Base-by-base conservation (phyloP, 2,113 vertebrate species). In the Morone chrysops region DNA sequence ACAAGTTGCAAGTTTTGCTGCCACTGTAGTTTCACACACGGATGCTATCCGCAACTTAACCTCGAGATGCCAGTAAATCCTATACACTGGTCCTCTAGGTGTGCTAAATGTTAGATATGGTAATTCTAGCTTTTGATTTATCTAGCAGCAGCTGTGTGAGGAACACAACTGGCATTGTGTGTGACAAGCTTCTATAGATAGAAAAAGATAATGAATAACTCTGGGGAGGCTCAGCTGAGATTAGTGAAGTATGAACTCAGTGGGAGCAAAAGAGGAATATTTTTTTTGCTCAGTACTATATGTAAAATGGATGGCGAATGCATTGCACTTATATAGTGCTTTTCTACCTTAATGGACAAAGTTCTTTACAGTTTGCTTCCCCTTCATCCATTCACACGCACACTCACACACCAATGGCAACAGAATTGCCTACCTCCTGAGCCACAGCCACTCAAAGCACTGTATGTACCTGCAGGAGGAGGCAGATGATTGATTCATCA, bases 401-500 rank as follows among this genome's bases (percentile, higher is more conserved):
- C 8, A 36, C 4, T 13, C 31, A n/a, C 17, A 13, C 1, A 65
- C 13, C 3, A 0, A 17, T 16, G 14, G 4, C 9, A 3, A 25
- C 0, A 0, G 8, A 10, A 18, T 2, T 51, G 5, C 18, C 9
- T 40, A 17, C 31, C 38, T 56, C 62, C 53, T 36, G 7, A 73
- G 54, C n/a, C 16, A n/a, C 51, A 59, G 70, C 45, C n/a, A 59
- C 51, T 41, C 2, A 0, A 12, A 22, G 63, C 40, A 70, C 72
- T 72, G 78, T 85, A 50, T 50, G 82, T 82, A 87, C 78, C 86
- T 87, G 76, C 81, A 72, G 88, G 68, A 87, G 75, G 75, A 85
- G 80, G 80, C 75, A 47, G 66, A 83, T 85, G 90, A 92, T 87
- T 91, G 92, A 93, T 92, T 93, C 79, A 88, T 82, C 82, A 89